A percentile compares a stretch with the other conserved stretches of the same genome.
Evolutionary conservation across 1,140 invertebrate species (phyloP).

Genomic region (Ceratina calcarata): DNA sequence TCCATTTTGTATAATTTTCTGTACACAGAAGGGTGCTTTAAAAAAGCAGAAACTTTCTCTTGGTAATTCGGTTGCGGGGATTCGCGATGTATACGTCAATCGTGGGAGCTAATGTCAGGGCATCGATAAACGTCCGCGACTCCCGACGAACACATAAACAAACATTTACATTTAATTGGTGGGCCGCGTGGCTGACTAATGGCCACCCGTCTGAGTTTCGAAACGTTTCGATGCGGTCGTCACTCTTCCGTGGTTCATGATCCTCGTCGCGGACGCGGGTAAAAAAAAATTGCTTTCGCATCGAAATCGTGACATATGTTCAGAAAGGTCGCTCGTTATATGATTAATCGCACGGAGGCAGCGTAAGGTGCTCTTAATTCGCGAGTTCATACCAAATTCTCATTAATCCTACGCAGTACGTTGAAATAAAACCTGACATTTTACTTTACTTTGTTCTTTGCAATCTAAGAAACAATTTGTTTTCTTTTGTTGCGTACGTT

Average conservation of each 20-base stretch:
- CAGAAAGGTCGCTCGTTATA: neutral
- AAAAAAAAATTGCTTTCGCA: slow-evolving; percentile 49
- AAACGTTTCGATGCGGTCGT: slow-evolving; percentile 62
- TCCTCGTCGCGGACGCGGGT: slow-evolving; percentile 18
- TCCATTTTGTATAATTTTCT: too few species aligned
- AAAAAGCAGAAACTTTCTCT: neutral
- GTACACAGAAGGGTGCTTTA: neutral
- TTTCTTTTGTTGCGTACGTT: neutral
- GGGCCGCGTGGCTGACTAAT: slow-evolving; percentile 68
- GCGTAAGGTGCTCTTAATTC: slow-evolving; percentile 13
- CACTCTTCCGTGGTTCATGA: slow-evolving; percentile 54
- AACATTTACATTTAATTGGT: slow-evolving; percentile 79
- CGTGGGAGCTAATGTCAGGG: slow-evolving; percentile 66
- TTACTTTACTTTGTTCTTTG: too few species aligned
- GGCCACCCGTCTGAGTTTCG: slow-evolving; percentile 62
- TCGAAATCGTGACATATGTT: slow-evolving; percentile 35
- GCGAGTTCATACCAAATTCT: neutral
- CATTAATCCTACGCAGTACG: neutral
- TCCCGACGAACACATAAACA: slow-evolving; percentile 74
- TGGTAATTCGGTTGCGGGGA: slow-evolving; percentile 65
- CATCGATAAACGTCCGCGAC: slow-evolving; percentile 77
- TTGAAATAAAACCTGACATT: too few species aligned
- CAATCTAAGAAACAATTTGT: too few species aligned
- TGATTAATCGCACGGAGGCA: slow-evolving; percentile 54
- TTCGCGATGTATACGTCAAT: slow-evolving; percentile 65